phyloP scores from a whole-genome alignment of 1,140 invertebrate species.

The Dryas iulia region DNA sequence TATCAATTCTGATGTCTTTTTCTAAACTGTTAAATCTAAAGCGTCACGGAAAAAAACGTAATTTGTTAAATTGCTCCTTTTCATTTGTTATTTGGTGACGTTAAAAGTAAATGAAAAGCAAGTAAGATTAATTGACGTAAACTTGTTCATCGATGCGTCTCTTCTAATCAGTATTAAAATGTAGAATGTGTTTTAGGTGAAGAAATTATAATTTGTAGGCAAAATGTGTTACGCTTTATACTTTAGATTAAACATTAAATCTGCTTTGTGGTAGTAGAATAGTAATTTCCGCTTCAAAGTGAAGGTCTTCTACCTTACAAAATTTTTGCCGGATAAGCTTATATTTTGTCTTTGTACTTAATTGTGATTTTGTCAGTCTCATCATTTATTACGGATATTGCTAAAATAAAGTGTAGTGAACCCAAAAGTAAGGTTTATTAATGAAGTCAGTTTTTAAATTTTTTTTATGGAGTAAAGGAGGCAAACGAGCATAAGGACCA shows the following conservation, averaged over 20 bases:
- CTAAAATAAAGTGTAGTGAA: background rate
- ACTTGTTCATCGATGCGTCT: too few relatives aligned
- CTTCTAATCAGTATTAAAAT: too few relatives aligned
- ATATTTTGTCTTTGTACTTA: background rate
- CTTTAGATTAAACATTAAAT: constrained; percentile 16
- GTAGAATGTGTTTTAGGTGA: background rate
- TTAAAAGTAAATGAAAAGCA: too few relatives aligned
- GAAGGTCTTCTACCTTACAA: background rate
- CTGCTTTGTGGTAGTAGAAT: constrained; percentile 18
- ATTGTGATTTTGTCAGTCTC: background rate
- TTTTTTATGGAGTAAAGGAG: too few relatives aligned
- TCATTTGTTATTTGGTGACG: too few relatives aligned
- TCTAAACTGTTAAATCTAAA: too few relatives aligned
- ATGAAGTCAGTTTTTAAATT: too few relatives aligned
- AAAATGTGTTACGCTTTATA: background rate
- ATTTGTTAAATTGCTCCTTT: too few relatives aligned
- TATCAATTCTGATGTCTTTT: too few relatives aligned
- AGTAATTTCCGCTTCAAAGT: constrained; percentile 14
- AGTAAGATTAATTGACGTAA: too few relatives aligned
- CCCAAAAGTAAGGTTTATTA: background rate
- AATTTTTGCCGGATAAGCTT: background rate
- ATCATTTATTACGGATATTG: background rate
- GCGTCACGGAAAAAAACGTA: too few relatives aligned
- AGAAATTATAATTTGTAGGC: background rate
- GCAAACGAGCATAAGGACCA: too few relatives aligned